These are phyloP conservation scores for Mico argentatus DNA, from an alignment of 2,797 vertebrate species.

Conservation along the genomic window DNA sequence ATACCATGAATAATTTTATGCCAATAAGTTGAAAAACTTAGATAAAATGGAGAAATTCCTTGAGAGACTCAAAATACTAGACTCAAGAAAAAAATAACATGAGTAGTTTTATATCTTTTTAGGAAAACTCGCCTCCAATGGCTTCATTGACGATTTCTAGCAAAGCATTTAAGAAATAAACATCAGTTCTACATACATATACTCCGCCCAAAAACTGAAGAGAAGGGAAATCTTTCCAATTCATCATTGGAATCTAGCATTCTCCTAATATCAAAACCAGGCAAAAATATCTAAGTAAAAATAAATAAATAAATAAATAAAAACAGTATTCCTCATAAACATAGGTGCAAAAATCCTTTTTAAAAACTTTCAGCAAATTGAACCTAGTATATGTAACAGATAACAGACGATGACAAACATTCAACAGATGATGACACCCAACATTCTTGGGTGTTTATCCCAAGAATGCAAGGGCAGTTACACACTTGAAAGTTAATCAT, in stretches of 20 bases:
- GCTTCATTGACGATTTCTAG: background rate
- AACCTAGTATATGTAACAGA: background rate
- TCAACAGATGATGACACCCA: too few species aligned
- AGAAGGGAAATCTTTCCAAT: background rate
- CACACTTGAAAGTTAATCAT: background rate
- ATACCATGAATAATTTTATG: background rate
- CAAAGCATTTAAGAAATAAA: background rate
- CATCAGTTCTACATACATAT: background rate
- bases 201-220: background rate
- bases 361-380: background rate
- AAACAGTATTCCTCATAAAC: background rate
- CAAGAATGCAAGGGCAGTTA: background rate
- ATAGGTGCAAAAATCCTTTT: background rate
- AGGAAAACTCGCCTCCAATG: background rate
- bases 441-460: background rate
- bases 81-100: background rate
- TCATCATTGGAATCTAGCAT: background rate
- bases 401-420: background rate
- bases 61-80: background rate
- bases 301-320: background rate
- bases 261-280: background rate
- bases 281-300: background rate
- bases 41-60: background rate
- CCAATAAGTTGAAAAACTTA: background rate
- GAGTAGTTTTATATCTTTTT: background rate